Conservation (phyloP, 64 coral and sea anemone genomes). For the Actinia tenebrosa region DNA sequence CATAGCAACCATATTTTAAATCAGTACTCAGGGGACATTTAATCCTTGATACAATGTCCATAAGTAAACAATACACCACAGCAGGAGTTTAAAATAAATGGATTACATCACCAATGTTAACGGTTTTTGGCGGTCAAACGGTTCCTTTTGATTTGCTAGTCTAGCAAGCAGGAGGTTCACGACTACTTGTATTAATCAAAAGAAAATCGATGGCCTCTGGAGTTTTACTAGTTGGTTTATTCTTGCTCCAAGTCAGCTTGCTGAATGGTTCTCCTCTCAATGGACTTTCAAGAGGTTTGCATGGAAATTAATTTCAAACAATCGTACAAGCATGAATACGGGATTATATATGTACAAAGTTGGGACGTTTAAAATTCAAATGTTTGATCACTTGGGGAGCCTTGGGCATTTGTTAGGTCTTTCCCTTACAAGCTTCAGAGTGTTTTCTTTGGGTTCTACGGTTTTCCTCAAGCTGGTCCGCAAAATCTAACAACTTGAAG, state of each 20-base stretch:
- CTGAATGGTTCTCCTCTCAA: neutral
- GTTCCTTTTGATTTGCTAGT: neutral
- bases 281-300: neutral
- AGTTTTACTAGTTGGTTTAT: neutral
- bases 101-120: neutral
- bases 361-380: no score
- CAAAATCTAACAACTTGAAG: no score
- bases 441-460: no score
- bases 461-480: no score
- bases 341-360: no score
- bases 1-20: neutral
- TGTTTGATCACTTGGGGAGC: no score
- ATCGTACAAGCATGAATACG: neutral
- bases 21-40: neutral
- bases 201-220: neutral
- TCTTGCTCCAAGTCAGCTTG: neutral
- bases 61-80: neutral
- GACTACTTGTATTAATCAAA: neutral
- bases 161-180: neutral
- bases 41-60: neutral
- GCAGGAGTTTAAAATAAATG: neutral
- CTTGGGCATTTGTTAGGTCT: no score
- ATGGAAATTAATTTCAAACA: neutral
- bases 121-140: neutral
- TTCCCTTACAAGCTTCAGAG: no score